These are phyloP conservation scores for Phaethon lepturus DNA, from an alignment of 2,113 vertebrate genomes.

Conservation along the genomic window DNA sequence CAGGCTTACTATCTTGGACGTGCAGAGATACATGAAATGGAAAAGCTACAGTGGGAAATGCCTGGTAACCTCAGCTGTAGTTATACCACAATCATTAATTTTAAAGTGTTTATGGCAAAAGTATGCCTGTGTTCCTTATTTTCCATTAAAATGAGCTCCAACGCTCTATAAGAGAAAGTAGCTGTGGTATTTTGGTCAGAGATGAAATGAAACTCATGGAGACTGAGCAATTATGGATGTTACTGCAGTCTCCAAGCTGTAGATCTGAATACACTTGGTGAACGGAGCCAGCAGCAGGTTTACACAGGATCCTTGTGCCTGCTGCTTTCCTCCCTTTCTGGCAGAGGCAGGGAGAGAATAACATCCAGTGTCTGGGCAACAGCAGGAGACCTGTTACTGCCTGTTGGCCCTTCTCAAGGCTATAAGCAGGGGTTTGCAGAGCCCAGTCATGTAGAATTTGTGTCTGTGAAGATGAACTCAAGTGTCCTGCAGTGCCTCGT, in stretches of 20 bases:
- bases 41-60: not conserved
- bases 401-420: not conserved
- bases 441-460: not conserved
- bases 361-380: not conserved
- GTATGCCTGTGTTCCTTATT: not conserved
- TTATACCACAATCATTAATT: slow-evolving; percentile 19
- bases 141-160: slow-evolving; percentile 1
- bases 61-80: not conserved
- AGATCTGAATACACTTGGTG: not conserved
- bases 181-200: not conserved
- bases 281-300: not conserved
- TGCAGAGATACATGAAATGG: not conserved
- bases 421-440: not conserved
- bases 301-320: not conserved
- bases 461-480: not conserved
- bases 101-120: slow-evolving; percentile 15
- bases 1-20: not conserved
- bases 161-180: not conserved
- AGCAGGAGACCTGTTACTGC: not conserved
- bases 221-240: not conserved
- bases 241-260: not conserved
- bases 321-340: not conserved
- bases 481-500: not conserved
- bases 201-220: not conserved
- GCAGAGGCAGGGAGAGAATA: not conserved